A percentile compares a stretch with the other conserved stretches of the same genome.
Conservation (phyloP, 2,113 vertebrate genomes). For the Procavia capensis region DNA sequence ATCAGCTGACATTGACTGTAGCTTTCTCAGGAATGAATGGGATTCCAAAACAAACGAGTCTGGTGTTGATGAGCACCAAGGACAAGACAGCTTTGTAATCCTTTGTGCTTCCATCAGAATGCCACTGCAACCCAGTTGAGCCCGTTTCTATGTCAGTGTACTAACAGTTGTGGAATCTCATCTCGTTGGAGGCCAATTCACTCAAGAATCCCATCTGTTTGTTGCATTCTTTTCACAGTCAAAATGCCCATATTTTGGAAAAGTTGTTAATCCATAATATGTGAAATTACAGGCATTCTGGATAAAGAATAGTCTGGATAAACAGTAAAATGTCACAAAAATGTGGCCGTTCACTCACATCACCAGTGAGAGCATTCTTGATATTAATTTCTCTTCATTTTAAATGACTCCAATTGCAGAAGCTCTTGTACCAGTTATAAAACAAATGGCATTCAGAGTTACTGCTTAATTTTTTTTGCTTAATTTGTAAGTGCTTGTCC, state of each 20-base stretch:
- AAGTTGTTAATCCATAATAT: neutral
- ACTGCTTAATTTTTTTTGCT: slow-evolving; percentile 57
- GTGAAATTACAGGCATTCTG: neutral
- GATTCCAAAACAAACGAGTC: slow-evolving; percentile 68
- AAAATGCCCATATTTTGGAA: neutral
- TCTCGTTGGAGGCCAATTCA: slow-evolving; percentile 79
- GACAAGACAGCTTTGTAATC: slow-evolving; percentile 78
- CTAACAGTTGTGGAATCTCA: slow-evolving; percentile 81
- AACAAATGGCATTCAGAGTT: neutral
- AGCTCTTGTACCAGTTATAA: neutral
- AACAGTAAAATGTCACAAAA: slow-evolving; percentile 75
- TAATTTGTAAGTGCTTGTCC: slow-evolving; percentile 45
- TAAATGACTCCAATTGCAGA: slow-evolving; percentile 50
- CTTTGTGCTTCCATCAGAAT: slow-evolving; percentile 79
- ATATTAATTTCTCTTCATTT: slow-evolving; percentile 70
- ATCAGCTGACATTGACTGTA: slow-evolving; percentile 64
- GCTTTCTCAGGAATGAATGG: slow-evolving; percentile 72
- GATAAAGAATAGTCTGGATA: neutral
- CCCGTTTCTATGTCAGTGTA: slow-evolving; percentile 79
- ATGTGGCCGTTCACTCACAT: slow-evolving; percentile 68
- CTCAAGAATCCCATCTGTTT: slow-evolving; percentile 81
- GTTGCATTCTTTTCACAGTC: slow-evolving; percentile 26
- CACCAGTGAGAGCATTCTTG: slow-evolving; percentile 55
- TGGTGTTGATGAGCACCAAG: slow-evolving; percentile 62
- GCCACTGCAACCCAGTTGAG: slow-evolving; percentile 68